A percentile compares a stretch with the other conserved stretches of the same genome.
phyloP scores from a whole-genome alignment of 2,113 vertebrate species.

The Ctenomys sociabilis region DNA sequence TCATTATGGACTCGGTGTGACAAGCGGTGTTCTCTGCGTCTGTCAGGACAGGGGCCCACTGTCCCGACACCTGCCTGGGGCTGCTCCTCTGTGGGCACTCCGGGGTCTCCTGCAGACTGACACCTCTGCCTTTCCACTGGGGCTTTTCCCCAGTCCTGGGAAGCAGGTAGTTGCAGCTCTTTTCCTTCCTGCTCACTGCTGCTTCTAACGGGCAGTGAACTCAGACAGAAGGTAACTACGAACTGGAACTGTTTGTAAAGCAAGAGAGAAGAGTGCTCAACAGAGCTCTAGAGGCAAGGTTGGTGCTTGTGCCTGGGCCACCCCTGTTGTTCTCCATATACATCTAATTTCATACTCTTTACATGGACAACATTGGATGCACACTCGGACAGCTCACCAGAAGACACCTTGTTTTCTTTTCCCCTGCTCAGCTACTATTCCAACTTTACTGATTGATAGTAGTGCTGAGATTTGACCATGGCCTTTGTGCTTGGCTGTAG shows the following conservation, averaged over 20 bases:
- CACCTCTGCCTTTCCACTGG: neutral
- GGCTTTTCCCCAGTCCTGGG: neutral
- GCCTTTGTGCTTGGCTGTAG: neutral
- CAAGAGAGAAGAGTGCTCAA: neutral
- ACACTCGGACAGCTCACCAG: neutral
- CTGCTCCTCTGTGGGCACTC: neutral
- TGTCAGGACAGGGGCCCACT: fast-evolving
- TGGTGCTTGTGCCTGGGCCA: neutral
- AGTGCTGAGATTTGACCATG: neutral
- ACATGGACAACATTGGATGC: neutral
- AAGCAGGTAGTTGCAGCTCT: neutral
- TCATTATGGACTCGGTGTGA: neutral
- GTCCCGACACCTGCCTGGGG: neutral
- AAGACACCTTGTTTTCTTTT: neutral
- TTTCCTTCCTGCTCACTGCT: neutral
- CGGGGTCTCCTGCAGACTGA: neutral
- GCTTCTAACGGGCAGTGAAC: neutral
- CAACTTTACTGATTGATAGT: neutral
- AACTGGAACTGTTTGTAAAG: neutral
- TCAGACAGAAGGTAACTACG: neutral
- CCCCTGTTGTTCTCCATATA: neutral
- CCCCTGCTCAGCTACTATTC: neutral
- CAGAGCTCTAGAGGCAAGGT: fast-evolving
- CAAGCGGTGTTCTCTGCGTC: too few relatives aligned
- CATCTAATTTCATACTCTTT: neutral